phyloP scores from a whole-genome alignment of 2,888 invertebrate genomes.

The Macrosiphum euphorbiae region DNA sequence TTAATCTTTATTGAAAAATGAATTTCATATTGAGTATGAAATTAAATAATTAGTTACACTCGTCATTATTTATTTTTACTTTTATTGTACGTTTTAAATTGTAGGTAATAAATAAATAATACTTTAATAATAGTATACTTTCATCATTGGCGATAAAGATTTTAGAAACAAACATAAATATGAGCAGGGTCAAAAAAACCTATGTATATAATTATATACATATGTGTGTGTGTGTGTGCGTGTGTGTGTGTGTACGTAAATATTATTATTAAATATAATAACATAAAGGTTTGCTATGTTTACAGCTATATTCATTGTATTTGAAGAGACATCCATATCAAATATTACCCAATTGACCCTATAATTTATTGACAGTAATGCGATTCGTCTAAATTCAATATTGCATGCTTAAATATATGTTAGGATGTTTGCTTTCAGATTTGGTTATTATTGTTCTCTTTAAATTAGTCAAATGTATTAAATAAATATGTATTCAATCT shows the following conservation, averaged over 20 bases:
- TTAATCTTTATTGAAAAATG: background rate
- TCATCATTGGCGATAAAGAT: background rate
- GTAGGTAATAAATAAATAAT: constrained; percentile 1
- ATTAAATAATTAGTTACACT: background rate
- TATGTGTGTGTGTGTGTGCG: background rate
- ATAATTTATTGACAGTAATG: background rate
- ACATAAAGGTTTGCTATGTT: background rate
- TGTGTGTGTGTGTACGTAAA: background rate
- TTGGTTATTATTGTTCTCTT: background rate
- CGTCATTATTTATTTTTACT: background rate
- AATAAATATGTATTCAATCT: background rate
- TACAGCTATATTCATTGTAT: background rate
- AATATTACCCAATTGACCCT: background rate
- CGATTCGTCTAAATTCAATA: background rate
- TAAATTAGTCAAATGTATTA: background rate
- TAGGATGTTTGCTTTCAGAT: background rate
- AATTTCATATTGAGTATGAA: background rate
- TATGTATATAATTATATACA: background rate
- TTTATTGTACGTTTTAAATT: background rate
- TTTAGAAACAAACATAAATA: background rate
- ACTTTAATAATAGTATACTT: background rate
- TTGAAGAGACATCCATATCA: background rate
- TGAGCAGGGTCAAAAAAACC: background rate
- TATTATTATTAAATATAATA: background rate
- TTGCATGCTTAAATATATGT: background rate